These are phyloP conservation scores for Ommatoiulus sabulosus DNA, from an alignment of 2,888 invertebrate species.

Conservation along the genomic window DNA sequence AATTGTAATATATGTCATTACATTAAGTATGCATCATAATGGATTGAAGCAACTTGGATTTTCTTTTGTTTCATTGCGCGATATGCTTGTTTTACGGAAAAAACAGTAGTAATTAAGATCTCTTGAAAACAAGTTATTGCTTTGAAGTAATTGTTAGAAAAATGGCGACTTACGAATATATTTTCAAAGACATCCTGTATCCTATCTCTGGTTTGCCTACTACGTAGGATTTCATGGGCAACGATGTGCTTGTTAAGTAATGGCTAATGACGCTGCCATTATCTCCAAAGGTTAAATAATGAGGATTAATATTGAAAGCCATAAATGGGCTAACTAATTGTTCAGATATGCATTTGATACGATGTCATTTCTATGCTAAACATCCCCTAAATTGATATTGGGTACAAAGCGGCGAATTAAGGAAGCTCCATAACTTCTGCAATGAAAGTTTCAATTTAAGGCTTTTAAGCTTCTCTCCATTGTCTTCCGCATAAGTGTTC, in stretches of 20 bases:
- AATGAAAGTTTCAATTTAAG: neutral
- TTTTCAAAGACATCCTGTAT: neutral
- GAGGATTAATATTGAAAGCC: constrained; percentile 52
- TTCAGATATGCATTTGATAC: constrained; percentile 52
- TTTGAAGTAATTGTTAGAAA: too few relatives aligned
- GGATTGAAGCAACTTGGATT: too few relatives aligned
- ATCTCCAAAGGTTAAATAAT: constrained; percentile 49
- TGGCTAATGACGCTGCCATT: constrained; percentile 50
- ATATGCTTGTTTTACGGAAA: too few relatives aligned
- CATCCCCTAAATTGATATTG: constrained; percentile 23
- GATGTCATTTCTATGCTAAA: constrained; percentile 8
- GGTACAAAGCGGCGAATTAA: constrained; percentile 34
- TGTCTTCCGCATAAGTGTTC: constrained; percentile 5
- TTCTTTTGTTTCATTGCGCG: too few relatives aligned
- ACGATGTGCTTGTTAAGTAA: constrained; percentile 26
- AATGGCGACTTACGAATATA: neutral
- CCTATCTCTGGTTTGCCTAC: too few relatives aligned
- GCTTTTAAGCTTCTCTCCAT: constrained; percentile 10
- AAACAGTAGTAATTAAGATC: too few relatives aligned
- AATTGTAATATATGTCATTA: too few relatives aligned
- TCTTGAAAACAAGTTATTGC: too few relatives aligned
- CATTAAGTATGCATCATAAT: too few relatives aligned
- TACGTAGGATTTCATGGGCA: neutral
- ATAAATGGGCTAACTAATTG: constrained; percentile 46
- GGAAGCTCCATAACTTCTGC: constrained; percentile 10